These are phyloP conservation scores for Chunga burmeisteri DNA, from an alignment of 2,113 vertebrate genomes.

Conservation along the genomic window DNA sequence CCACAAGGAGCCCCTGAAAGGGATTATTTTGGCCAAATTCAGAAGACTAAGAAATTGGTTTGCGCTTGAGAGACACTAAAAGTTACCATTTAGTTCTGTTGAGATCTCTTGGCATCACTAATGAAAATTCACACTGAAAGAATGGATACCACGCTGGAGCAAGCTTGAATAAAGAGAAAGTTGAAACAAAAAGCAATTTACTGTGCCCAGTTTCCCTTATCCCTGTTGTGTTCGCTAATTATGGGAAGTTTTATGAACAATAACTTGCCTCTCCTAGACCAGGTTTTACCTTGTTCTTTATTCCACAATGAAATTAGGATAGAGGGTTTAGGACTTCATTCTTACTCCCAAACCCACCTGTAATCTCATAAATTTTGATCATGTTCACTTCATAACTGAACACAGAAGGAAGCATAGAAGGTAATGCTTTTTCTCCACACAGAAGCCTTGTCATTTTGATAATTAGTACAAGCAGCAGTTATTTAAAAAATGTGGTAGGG, in stretches of 20 bases:
- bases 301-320: not conserved
- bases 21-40: not conserved
- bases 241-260: not conserved
- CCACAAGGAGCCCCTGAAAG: not conserved
- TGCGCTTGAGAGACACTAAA: not conserved
- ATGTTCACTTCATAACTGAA: not conserved
- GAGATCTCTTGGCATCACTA: not conserved
- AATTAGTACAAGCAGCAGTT: not conserved
- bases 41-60: not conserved
- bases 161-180: not conserved
- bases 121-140: not conserved
- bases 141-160: not conserved
- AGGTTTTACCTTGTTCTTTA: not conserved
- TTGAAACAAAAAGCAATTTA: conserved; percentile 2
- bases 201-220: not conserved
- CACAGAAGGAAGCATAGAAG: not conserved
- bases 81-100: not conserved
- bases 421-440: not conserved
- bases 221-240: not conserved
- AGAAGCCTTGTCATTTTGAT: not conserved
- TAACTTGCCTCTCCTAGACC: not conserved
- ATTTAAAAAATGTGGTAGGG: not conserved
- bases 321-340: not conserved
- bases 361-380: not conserved
- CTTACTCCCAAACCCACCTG: not conserved